These are phyloP conservation scores for Melanocharis versteri DNA, from an alignment of 2,113 vertebrate genomes.

Conservation along the genomic window DNA sequence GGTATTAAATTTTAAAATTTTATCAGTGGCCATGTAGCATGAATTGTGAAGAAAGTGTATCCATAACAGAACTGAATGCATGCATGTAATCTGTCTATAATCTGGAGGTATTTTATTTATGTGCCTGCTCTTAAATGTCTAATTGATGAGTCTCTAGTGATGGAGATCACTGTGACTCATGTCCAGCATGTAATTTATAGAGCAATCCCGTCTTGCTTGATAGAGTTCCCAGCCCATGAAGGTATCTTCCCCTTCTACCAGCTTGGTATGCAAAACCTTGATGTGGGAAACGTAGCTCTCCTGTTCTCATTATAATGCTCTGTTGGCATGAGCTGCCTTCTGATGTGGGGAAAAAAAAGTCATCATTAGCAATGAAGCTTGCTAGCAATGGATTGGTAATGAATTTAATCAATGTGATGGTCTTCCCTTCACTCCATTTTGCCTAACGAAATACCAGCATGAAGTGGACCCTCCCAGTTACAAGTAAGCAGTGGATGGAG, in stretches of 20 bases:
- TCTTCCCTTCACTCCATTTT: background rate
- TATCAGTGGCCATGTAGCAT: background rate
- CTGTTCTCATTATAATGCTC: background rate
- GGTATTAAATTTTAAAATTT: conserved; percentile 66
- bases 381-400: background rate
- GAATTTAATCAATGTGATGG: background rate
- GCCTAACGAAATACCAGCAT: conserved; percentile 12
- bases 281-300: background rate
- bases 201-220: background rate
- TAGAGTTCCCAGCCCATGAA: background rate
- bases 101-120: conserved; percentile 49
- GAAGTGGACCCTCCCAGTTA: background rate
- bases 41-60: conserved; percentile 1
- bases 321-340: background rate
- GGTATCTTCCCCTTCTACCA: background rate
- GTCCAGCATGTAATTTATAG: background rate
- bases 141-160: background rate
- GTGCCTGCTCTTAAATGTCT: conserved; percentile 29
- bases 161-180: background rate
- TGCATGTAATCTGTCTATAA: background rate
- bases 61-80: background rate
- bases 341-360: background rate
- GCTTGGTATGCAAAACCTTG: background rate
- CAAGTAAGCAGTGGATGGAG: background rate
- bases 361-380: background rate